phyloP scores from a whole-genome alignment of 2,888 invertebrate genomes.

The Aphidius colemani region DNA sequence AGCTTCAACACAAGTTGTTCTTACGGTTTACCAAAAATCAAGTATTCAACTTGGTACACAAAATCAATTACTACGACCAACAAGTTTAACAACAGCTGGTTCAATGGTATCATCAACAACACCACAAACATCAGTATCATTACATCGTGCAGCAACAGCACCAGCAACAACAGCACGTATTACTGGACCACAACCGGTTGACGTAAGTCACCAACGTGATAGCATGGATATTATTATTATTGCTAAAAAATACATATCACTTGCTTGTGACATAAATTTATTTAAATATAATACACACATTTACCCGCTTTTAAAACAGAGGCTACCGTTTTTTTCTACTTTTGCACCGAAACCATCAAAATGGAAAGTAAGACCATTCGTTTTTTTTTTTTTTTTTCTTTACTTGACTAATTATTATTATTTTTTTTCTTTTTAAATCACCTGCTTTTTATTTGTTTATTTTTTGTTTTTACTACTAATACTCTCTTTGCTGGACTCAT shows the following conservation, averaged over 20 bases:
- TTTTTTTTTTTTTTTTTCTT: not conserved
- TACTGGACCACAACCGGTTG: slow-evolving; percentile 85
- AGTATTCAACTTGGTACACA: slow-evolving; percentile 42
- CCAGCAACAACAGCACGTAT: slow-evolving; percentile 68
- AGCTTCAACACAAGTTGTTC: slow-evolving; percentile 72
- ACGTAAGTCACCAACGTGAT: slow-evolving; percentile 68
- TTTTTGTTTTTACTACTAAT: not conserved
- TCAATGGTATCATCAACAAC: slow-evolving; percentile 49
- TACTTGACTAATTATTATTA: not conserved
- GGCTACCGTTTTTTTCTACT: slow-evolving; percentile 12
- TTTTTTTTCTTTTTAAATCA: slow-evolving; percentile 14
- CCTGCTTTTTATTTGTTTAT: not conserved
- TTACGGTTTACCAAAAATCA: slow-evolving; percentile 70
- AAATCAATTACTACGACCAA: slow-evolving; percentile 60
- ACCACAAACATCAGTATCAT: slow-evolving; percentile 53
- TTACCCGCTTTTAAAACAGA: slow-evolving; percentile 16
- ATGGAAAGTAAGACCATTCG: slow-evolving; percentile 23
- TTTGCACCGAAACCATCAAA: slow-evolving; percentile 20
- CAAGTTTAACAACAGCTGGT: slow-evolving; percentile 54
- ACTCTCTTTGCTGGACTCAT: not conserved
- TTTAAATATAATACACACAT: slow-evolving; percentile 12
- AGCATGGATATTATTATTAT: slow-evolving; percentile 1
- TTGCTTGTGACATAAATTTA: slow-evolving; percentile 13
- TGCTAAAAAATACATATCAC: not conserved
- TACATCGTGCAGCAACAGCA: slow-evolving; percentile 54